Conservation (phyloP, 2,888 invertebrate species). For the Tricholauxania praeusta region DNA sequence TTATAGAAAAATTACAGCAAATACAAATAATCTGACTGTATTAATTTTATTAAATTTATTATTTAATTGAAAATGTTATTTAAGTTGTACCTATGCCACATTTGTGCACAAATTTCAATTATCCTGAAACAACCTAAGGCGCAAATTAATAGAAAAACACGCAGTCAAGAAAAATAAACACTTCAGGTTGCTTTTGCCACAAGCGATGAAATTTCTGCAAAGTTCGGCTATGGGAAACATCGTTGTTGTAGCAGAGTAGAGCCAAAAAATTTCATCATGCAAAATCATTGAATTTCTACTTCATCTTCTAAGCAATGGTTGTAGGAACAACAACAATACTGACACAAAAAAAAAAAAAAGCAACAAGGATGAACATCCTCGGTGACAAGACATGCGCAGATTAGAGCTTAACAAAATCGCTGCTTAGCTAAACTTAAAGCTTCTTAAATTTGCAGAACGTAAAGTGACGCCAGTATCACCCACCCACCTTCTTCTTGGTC, state of each 20-base stretch:
- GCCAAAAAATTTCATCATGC: no score
- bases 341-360: neutral
- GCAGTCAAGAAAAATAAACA: no score
- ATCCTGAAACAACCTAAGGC: constrained; percentile 7
- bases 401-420: constrained; percentile 6
- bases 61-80: no score
- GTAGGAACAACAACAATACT: neutral
- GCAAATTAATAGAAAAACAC: constrained; percentile 13
- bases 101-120: neutral
- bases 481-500: neutral
- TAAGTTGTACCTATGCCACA: neutral
- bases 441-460: neutral
- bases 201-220: no score
- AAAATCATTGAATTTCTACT: constrained; percentile 6
- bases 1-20: no score
- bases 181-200: no score
- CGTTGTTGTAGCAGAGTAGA: no score
- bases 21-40: no score
- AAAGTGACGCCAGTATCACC: neutral
- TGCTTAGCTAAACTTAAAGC: constrained; percentile 23
- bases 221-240: no score
- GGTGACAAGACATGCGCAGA: constrained; percentile 25
- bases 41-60: no score
- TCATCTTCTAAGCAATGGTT: neutral
- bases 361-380: constrained; percentile 11